Percentiles rank a stretch among this genome's conserved stretches.
Conservation (phyloP, 1,140 invertebrate genomes). For the Megalopta genalis region DNA sequence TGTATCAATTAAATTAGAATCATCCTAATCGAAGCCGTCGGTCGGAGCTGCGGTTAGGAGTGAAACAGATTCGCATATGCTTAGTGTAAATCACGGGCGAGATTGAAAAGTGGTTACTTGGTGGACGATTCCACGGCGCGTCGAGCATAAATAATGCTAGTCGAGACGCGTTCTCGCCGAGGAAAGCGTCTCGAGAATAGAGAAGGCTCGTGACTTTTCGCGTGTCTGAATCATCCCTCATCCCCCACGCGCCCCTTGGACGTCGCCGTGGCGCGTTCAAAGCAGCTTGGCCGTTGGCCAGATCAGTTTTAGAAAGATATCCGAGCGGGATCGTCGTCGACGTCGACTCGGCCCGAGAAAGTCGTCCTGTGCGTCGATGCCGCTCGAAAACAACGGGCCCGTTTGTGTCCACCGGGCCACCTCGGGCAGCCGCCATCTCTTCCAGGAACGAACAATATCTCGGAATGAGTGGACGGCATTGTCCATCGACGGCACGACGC, state of each 20-base stretch:
- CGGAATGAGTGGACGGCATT: constrained; percentile 7
- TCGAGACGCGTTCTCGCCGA: too few species aligned
- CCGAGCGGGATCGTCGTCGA: constrained; percentile 13
- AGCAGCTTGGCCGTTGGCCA: constrained; percentile 29
- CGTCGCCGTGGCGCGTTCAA: background rate
- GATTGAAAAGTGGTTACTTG: too few species aligned
- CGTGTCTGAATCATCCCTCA: background rate
- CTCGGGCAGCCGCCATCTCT: background rate
- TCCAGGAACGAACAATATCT: constrained; percentile 27
- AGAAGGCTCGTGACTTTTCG: constrained; percentile 21
- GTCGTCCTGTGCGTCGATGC: constrained; percentile 17
- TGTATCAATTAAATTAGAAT: too few species aligned
- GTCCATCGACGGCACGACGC: background rate
- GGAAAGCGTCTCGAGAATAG: constrained; percentile 10
- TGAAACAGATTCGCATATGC: too few species aligned
- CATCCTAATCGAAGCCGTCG: too few species aligned
- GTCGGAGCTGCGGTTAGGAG: too few species aligned
- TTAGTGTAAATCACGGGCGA: too few species aligned
- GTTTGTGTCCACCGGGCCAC: background rate
- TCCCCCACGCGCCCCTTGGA: background rate
- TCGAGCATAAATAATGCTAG: too few species aligned
- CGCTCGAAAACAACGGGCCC: constrained; percentile 25
- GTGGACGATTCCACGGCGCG: too few species aligned
- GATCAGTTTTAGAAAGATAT: constrained; percentile 44
- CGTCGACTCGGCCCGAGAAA: background rate